A percentile compares a stretch with the other conserved stretches of the same genome.
Conservation (phyloP, 1,140 invertebrate species). For the Aphelenchoides besseyi region DNA sequence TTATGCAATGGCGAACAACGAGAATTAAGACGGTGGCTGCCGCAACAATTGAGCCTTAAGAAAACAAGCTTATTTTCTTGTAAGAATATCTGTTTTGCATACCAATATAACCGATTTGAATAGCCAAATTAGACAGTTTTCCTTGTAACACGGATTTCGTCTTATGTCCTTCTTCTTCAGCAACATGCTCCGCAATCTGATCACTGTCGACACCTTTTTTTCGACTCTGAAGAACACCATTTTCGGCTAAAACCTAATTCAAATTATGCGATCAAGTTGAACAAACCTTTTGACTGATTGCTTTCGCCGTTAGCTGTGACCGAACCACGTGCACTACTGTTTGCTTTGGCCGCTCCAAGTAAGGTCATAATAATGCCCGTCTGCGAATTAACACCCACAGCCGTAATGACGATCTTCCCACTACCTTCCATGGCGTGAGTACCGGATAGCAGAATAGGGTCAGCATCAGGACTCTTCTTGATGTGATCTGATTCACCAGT, state of each 20-base stretch:
- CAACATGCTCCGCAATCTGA: neutral
- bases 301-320: slow-evolving; percentile 6
- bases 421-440: slow-evolving; percentile 61
- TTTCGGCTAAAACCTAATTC: neutral
- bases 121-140: slow-evolving; percentile 62
- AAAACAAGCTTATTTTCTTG: neutral
- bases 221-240: neutral
- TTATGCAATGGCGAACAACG: slow-evolving; percentile 45
- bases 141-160: slow-evolving; percentile 57
- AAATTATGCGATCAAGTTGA: slow-evolving; percentile 10
- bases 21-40: slow-evolving; percentile 55
- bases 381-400: slow-evolving; percentile 63
- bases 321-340: slow-evolving; percentile 25
- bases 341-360: slow-evolving; percentile 63
- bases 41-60: slow-evolving; percentile 52
- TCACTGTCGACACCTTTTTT: slow-evolving; percentile 10
- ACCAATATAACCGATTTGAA: slow-evolving; percentile 63
- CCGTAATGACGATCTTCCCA: slow-evolving; percentile 61
- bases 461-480: slow-evolving; percentile 55
- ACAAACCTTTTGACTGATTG: neutral
- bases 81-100: slow-evolving; percentile 3
- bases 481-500: slow-evolving; percentile 63
- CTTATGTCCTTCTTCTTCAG: slow-evolving; percentile 41
- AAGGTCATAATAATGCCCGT: slow-evolving; percentile 63
- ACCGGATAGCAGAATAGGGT: slow-evolving; percentile 60